Percentiles rank a stretch among this genome's conserved stretches.
Conservation (phyloP, 2,888 invertebrate genomes). For the Trichogramma dendrolimi region DNA sequence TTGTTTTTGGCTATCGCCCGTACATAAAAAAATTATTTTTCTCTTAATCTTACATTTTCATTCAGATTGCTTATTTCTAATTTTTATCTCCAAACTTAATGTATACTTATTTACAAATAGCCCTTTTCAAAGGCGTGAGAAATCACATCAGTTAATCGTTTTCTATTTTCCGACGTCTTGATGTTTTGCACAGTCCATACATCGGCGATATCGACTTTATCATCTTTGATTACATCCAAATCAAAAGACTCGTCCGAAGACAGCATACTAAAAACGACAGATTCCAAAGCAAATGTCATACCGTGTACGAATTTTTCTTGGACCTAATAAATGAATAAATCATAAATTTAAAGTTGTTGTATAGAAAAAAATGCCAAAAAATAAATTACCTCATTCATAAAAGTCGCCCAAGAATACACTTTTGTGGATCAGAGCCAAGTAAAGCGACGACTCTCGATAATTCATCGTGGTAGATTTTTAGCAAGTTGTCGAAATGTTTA, state of each 20-base stretch:
- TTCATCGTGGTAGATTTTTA: slow-evolving; percentile 60
- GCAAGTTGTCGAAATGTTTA: slow-evolving; percentile 58
- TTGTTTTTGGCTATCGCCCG: no score
- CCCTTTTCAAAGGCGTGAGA: slow-evolving; percentile 64
- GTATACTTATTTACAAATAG: slow-evolving; percentile 52
- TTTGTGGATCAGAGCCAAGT: slow-evolving; percentile 60
- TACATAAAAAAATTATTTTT: no score
- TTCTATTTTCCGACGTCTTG: slow-evolving; percentile 58
- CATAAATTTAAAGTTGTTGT: slow-evolving; percentile 2
- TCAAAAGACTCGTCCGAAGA: slow-evolving; percentile 59
- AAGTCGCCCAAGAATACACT: slow-evolving; percentile 56
- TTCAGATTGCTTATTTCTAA: no score
- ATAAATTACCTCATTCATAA: slow-evolving; percentile 53
- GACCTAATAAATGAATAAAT: slow-evolving; percentile 39
- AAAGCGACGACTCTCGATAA: slow-evolving; percentile 56
- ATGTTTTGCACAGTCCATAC: slow-evolving; percentile 64
- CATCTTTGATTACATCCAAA: slow-evolving; percentile 57
- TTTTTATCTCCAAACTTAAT: no score
- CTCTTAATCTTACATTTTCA: no score
- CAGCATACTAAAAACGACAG: slow-evolving; percentile 58
- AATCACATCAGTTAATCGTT: slow-evolving; percentile 62
- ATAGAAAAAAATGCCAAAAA: not conserved
- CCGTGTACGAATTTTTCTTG: slow-evolving; percentile 59
- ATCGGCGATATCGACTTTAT: slow-evolving; percentile 59
- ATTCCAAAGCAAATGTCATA: slow-evolving; percentile 60